Evolutionary conservation across 2,888 invertebrate species (phyloP), one percentile per base, ranked within the genome.

Genomic region (Drosophila leonis): DNA sequence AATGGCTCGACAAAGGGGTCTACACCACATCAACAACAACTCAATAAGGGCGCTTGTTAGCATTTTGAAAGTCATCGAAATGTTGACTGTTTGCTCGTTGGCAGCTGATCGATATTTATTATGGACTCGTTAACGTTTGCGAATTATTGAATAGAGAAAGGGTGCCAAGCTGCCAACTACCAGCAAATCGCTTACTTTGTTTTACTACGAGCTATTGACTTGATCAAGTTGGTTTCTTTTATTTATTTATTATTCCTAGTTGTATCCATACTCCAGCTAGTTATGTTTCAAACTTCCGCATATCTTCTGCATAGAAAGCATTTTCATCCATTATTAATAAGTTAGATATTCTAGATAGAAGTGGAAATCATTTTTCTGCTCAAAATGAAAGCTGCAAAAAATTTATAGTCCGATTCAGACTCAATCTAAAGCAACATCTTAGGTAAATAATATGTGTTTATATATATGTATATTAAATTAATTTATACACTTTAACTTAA

Each of bases 31-130:
- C 80, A 75, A 80, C 84, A 87, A 49, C 48, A 18, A 82, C 84
- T 85, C 80, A 85, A 85, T 87, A 87, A 80, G 67, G 65, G 63
- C 18, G 62, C 88, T 84, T 76, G 87, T 85, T 87, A 87, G 82
- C 72, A 66, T 49, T 69, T 44, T 0, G 48, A 9, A 33, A 65
- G 63, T 49, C 69, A 63, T 65, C 65, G 61, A 46, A 63, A 62
- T 69, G 59, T 42, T 75, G 42, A 31, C 35, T 67, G 65, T 61
- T 82, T 73, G 67, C 37, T 52, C 35, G 41, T 66, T 76, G 80
- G 69, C 84, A 83, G 83, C 65, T 70, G 78, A 78, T 87, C 80
- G 78, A 86, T 83, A 80, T 70, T 69, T 65, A 65, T 65, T 66
- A 64, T 27, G 65, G 44, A 44, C 52, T 37, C 33, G 44, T 31